Evolutionary conservation across 2,888 invertebrate species (phyloP).

Genomic region (Ophion ellenae): DNA sequence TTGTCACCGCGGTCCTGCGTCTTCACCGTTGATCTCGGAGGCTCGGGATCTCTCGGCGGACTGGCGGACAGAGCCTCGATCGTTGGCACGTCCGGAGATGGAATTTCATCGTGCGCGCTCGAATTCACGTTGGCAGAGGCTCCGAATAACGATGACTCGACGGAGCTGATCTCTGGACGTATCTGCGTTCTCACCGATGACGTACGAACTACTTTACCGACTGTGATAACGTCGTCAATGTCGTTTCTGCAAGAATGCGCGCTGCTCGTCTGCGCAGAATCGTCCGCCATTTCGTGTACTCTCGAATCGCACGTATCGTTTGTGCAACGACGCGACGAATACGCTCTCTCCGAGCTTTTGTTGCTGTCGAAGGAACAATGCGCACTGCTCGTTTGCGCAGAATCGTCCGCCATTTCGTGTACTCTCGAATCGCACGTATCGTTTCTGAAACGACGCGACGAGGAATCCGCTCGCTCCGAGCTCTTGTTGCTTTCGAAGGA

Average conservation of each 20-base stretch:
- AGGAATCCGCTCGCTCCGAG: constrained; percentile 58
- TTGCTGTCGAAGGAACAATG: constrained; percentile 47
- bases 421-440: constrained; percentile 24
- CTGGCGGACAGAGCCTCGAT: background rate
- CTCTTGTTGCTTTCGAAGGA: constrained; percentile 54
- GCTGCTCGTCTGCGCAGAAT: constrained; percentile 28
- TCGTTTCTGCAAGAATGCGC: constrained; percentile 42
- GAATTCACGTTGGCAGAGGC: constrained; percentile 45
- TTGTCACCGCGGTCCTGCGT: constrained; percentile 80
- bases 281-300: constrained; percentile 72
- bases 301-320: constrained; percentile 24
- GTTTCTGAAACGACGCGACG: constrained; percentile 11
- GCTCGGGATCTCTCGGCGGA: background rate
- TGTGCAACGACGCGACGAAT: constrained; percentile 9
- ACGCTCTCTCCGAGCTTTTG: constrained; percentile 58
- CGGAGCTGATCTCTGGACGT: constrained; percentile 55
- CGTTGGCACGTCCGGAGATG: background rate
- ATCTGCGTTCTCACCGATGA: constrained; percentile 78
- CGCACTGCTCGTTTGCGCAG: constrained; percentile 13
- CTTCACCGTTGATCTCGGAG: constrained; percentile 77
- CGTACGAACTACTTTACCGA: constrained; percentile 36
- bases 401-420: constrained; percentile 73
- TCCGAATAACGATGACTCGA: constrained; percentile 60
- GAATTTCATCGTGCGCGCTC: constrained; percentile 56
- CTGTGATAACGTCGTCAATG: constrained; percentile 49